Evolutionary conservation across 1,140 invertebrate species (phyloP), one percentile per base, ranked within the genome.

Genomic region (Triops longicaudatus): DNA sequence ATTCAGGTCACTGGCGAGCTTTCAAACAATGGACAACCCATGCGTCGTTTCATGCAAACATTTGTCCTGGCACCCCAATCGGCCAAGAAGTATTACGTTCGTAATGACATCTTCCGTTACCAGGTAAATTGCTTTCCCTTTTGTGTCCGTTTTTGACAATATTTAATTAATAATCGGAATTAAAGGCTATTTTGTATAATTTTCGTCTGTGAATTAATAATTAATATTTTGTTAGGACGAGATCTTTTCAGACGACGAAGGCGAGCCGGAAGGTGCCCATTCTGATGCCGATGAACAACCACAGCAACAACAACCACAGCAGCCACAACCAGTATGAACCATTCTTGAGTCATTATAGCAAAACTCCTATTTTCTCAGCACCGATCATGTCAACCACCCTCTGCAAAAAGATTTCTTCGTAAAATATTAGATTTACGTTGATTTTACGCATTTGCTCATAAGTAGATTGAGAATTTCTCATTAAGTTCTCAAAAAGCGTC

Each of bases 81-180:
- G 73, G 94, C 95, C 27, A 97, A 96, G 86, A 96, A 97, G 85
- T 98, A 97, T 86, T 98, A 98, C 83, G 96, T 98, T 26, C 94
- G 96, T 83, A 99, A 98, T 86, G 96, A 98, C 85, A 98, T 99
- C 82, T 99, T 99, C 85, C 92, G 96, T 76, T 99, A 98, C 84
- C 96, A 98, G 88, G 93, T 89, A 81, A 17, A 22, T 31, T 9
- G 12, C 4, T 78, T 44, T 26, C 73, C 10, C 26, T 12, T 78
- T 22, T n/a, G 1, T 73, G 11, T 71, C 44, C 1, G 44, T 37
- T 17, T 26, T 71, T 26, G n/a, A 22, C 37, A 73, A n/a, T 1
- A 50, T 50, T 26, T 76, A 50, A 3, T 50, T 43, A n/a, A n/a
- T n/a, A n/a, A n/a, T n/a, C n/a, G n/a, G n/a, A n/a, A n/a, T n/a